A percentile compares a stretch with the other conserved stretches of the same genome.
Evolutionary conservation across 2,797 vertebrate genomes (phyloP).

Genomic region (Staurois parvus): DNA sequence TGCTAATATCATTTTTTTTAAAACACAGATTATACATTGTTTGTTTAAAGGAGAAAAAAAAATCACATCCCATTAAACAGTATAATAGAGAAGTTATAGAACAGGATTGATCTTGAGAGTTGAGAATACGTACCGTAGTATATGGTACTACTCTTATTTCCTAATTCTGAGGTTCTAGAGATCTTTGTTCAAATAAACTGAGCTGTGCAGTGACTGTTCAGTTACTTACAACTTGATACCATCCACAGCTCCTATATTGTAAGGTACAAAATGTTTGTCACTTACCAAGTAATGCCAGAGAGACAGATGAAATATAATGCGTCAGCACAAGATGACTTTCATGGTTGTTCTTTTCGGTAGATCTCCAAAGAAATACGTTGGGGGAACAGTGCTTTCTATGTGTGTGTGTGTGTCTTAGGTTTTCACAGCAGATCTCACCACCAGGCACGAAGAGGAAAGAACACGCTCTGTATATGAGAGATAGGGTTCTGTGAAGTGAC

Average conservation of each 20-base stretch:
- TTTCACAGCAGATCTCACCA: conserved; percentile 40
- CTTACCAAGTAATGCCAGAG: conserved; percentile 48
- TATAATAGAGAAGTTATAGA: background rate
- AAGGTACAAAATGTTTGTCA: background rate
- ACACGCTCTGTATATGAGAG: conserved; percentile 46
- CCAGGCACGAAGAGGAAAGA: conserved; percentile 60
- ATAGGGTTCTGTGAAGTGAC: conserved; percentile 56
- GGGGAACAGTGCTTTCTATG: conserved; percentile 10
- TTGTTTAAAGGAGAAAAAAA: no score
- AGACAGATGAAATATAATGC: conserved; percentile 18
- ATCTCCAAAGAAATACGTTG: background rate
- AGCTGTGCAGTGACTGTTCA: background rate
- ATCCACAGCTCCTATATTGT: background rate
- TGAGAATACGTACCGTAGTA: background rate
- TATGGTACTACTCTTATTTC: background rate
- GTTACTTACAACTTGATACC: background rate
- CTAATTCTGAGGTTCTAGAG: background rate
- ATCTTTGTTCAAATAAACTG: background rate
- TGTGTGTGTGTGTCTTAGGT: conserved; percentile 24
- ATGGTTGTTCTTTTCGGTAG: conserved; percentile 1
- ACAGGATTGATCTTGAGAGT: background rate
- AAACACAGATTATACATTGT: no score
- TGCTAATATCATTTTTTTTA: no score
- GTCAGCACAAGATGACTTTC: conserved; percentile 18
- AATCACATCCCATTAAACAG: background rate